phyloP scores from a whole-genome alignment of 2,113 vertebrate genomes.

The Sceloporus undulatus region DNA sequence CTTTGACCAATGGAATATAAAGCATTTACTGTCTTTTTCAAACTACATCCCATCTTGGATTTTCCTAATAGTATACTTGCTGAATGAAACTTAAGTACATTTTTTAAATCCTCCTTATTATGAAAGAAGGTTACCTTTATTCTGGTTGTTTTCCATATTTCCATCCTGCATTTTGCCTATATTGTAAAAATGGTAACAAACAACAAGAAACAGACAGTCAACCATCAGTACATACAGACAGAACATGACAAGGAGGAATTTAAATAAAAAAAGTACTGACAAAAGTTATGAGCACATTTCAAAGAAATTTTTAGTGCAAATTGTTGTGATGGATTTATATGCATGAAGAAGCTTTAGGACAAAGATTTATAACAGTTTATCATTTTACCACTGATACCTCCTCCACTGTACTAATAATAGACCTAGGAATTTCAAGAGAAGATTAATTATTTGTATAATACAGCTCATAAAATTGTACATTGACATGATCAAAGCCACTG shows the following conservation, averaged over 20 bases:
- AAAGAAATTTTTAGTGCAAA: slow-evolving; percentile 41
- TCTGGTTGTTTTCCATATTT: slow-evolving; percentile 99
- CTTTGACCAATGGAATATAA: neutral
- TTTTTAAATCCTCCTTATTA: slow-evolving; percentile 57
- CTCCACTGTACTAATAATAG: slow-evolving; percentile 14
- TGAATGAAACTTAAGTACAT: slow-evolving; percentile 49
- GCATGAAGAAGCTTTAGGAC: neutral
- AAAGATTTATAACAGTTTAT: neutral
- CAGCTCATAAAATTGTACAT: neutral
- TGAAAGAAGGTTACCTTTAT: slow-evolving; percentile 95
- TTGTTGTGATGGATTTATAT: neutral
- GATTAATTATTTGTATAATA: neutral
- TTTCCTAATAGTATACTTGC: slow-evolving; percentile 17
- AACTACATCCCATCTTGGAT: neutral
- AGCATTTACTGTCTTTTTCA: neutral
- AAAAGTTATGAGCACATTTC: slow-evolving; percentile 65
- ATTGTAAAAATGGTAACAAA: slow-evolving; percentile 96
- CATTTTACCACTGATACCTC: neutral
- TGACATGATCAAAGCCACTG: neutral
- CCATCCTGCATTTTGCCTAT: slow-evolving; percentile 99
- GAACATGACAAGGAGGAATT: slow-evolving; percentile 76
- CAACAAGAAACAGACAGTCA: slow-evolving; percentile 91
- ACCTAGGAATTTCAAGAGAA: rapidly evolving
- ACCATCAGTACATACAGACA: slow-evolving; percentile 82
- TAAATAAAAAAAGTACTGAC: slow-evolving; percentile 78